phyloP scores from a whole-genome alignment of 2,888 invertebrate species.

The Eumacrocentrus americanus region DNA sequence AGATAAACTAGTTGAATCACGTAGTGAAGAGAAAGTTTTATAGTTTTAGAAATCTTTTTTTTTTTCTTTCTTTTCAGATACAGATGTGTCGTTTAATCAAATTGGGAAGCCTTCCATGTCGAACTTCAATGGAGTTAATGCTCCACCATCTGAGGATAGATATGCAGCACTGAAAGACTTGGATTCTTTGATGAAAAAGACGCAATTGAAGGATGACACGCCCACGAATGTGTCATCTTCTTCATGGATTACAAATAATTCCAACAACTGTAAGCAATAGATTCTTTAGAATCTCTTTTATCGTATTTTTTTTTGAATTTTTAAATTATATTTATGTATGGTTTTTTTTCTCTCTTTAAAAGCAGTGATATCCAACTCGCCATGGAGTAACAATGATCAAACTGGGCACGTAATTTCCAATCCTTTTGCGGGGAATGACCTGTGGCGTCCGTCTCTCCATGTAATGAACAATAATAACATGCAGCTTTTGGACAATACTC shows the following conservation, averaged over 20 bases:
- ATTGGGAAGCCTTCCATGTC: constrained; percentile 39
- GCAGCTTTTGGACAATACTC: constrained; percentile 49
- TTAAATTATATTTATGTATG: no score
- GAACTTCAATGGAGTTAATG: constrained; percentile 49
- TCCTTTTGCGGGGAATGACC: constrained; percentile 51
- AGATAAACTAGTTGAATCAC: background rate
- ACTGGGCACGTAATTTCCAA: constrained; percentile 54
- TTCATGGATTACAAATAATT: constrained; percentile 50
- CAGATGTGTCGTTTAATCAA: constrained; percentile 37
- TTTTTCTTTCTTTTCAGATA: no score
- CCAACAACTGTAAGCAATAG: constrained; percentile 32
- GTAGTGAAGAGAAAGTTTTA: background rate
- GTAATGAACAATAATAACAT: constrained; percentile 51
- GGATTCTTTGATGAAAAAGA: constrained; percentile 70
- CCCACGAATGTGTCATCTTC: constrained; percentile 37
- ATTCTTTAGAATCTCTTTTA: constrained; percentile 1
- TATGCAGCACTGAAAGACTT: constrained; percentile 96
- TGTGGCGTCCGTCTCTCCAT: constrained; percentile 56
- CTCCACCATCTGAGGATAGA: constrained; percentile 75
- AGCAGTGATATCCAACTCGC: constrained; percentile 48
- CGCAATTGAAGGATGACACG: constrained; percentile 54
- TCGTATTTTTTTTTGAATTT: no score
- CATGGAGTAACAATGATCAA: constrained; percentile 52
- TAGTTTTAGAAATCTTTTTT: constrained; percentile 12
- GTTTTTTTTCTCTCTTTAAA: no score